Conservation (phyloP, 2,888 invertebrate species). For the Metellina segmentata region DNA sequence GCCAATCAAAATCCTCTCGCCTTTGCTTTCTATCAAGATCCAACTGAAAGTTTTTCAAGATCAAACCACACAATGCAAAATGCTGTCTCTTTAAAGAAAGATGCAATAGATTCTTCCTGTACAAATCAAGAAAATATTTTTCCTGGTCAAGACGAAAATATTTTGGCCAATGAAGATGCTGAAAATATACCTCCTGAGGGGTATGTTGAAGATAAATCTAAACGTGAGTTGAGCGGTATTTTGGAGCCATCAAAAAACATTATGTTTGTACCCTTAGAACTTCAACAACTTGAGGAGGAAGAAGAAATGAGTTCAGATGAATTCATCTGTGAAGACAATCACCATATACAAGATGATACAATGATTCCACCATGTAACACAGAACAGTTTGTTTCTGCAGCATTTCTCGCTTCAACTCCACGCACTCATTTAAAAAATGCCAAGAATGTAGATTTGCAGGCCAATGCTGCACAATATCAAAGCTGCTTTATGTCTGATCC, state of each 20-base stretch:
- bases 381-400: slow-evolving; percentile 76
- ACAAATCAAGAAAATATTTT: background rate
- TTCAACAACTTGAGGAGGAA: slow-evolving; percentile 82
- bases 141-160: background rate
- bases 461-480: background rate
- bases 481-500: background rate
- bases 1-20: no score
- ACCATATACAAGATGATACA: slow-evolving; percentile 61
- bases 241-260: slow-evolving; percentile 77
- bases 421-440: slow-evolving; percentile 3
- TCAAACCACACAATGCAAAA: no score
- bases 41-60: no score
- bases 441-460: background rate
- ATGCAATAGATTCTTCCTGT: no score
- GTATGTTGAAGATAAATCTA: slow-evolving; percentile 44
- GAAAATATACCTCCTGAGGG: slow-evolving; percentile 70
- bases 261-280: slow-evolving; percentile 72
- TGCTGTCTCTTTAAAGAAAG: no score
- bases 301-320: background rate
- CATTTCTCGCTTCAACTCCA: slow-evolving; percentile 77
- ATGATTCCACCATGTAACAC: slow-evolving; percentile 67
- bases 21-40: no score
- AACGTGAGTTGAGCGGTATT: slow-evolving; percentile 74
- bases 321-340: slow-evolving; percentile 7
- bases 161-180: slow-evolving; percentile 8